phyloP scores from a whole-genome alignment of 2,113 vertebrate species.

The Platichthys flesus region DNA sequence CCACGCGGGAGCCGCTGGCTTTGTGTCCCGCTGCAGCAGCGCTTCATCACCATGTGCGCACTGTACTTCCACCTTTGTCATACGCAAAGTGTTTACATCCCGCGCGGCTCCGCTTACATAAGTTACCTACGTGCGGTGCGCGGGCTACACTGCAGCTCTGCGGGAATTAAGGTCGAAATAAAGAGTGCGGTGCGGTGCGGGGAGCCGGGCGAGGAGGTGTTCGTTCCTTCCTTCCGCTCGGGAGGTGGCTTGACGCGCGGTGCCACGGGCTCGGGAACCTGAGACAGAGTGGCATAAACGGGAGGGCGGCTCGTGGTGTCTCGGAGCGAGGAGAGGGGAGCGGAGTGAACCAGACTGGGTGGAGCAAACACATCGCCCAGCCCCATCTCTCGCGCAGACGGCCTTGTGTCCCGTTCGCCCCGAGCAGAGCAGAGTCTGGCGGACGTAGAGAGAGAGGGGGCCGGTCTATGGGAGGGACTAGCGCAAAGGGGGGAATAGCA shows the following conservation, averaged over 20 bases:
- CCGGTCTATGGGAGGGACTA: conserved; percentile 82
- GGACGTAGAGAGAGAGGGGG: conserved; percentile 61
- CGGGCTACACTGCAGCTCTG: conserved; percentile 32
- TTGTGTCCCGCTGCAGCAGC: conserved; percentile 9
- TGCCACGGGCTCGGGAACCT: conserved; percentile 67
- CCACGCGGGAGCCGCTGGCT: background rate
- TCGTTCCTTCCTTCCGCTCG: background rate
- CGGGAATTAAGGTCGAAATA: too few species aligned
- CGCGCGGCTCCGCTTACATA: conserved; percentile 59
- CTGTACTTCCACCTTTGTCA: conserved; percentile 41
- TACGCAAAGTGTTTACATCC: conserved; percentile 60
- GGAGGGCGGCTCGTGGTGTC: conserved; percentile 77
- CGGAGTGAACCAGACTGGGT: conserved; percentile 83
- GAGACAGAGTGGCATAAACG: conserved; percentile 70
- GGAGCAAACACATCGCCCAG: conserved; percentile 69
- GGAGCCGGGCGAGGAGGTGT: background rate
- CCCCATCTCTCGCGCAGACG: conserved; percentile 78
- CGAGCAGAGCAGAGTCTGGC: conserved; percentile 48
- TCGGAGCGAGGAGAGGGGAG: conserved; percentile 72
- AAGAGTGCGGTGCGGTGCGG: too few species aligned
- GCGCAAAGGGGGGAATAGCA: conserved; percentile 78
- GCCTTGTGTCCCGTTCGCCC: conserved; percentile 74
- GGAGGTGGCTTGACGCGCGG: conserved; percentile 17
- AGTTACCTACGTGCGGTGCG: conserved; percentile 47
- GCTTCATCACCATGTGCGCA: conserved; percentile 60